Percentiles rank a stretch among this genome's conserved stretches.
These are phyloP conservation scores for Eledone cirrhosa DNA, from an alignment of 2,888 invertebrate genomes.

Conservation along the genomic window DNA sequence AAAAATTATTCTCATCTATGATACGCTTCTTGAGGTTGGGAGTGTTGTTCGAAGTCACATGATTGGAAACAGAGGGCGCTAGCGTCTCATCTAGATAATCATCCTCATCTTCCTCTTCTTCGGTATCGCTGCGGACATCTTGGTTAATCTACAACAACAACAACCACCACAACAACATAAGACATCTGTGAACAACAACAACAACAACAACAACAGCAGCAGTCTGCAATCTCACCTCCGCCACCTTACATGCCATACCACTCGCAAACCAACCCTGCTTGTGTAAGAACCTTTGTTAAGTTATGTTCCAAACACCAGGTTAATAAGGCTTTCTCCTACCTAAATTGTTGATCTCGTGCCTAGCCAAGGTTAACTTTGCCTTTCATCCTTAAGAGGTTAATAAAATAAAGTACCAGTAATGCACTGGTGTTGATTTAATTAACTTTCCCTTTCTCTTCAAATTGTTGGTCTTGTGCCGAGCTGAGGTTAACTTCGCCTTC, in stretches of 20 bases:
- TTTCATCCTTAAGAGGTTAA: too few relatives aligned
- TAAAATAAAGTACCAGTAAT: not conserved
- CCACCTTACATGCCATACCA: not conserved
- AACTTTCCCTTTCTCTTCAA: not conserved
- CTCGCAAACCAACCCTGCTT: not conserved
- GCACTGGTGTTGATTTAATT: not conserved
- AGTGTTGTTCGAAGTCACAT: not conserved
- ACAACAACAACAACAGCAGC: not conserved
- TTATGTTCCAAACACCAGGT: too few relatives aligned
- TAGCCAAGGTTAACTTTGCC: too few relatives aligned
- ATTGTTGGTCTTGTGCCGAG: too few relatives aligned
- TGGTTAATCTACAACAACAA: conserved; percentile 52
- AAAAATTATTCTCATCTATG: not conserved
- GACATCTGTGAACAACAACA: not conserved
- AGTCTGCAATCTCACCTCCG: not conserved
- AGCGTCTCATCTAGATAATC: conserved; percentile 26
- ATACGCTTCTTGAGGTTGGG: conserved; percentile 1
- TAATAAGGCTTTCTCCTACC: too few relatives aligned
- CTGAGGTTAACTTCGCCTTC: too few relatives aligned
- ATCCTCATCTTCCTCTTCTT: conserved; percentile 40
- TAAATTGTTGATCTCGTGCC: too few relatives aligned
- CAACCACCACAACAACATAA: not conserved
- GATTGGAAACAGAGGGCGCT: not conserved
- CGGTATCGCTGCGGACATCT: conserved; percentile 60
- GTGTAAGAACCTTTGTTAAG: too few relatives aligned